Base-by-base conservation (phyloP, 2,113 vertebrate genomes). In the Columba janthina region DNA sequence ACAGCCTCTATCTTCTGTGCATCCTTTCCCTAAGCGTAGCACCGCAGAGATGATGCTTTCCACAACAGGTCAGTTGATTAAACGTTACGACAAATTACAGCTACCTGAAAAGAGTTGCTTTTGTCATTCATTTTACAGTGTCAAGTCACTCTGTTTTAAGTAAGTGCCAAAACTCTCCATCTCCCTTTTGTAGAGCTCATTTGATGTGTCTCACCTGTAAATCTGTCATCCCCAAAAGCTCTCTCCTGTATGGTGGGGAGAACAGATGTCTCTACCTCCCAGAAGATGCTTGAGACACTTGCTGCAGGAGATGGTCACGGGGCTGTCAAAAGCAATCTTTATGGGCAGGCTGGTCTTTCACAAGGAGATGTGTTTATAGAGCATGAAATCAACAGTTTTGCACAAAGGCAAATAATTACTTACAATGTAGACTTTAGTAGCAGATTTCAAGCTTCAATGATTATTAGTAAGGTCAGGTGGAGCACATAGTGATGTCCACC, bases 321-420 rank as follows among this genome's bases (percentile, higher is more conserved):
- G 95, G 89, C 93, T 96, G 89, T 97, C 96, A 92, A 87, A 96
- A 95, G 74, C 75, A 94, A 74, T 95, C 97, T 97, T 97, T 96
- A 95, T 94, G 94, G 96, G 87, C 74, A 96, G 83, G 73, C 89
- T 95, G 89, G 88, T 96, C 94, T 97, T 97, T 97, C 94, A 93
- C 92, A 96, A 96, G 97, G 95, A 97, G 95, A 96, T 97, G 97
- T 97, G 97, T 97, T 98, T 98, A 98, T 97, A 96, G 96, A 97
- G 97, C 98, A 98, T 98, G 98, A 98, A 98, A 98, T 98, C 96
- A 98, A 97, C 95, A 76, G 97, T 98, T 98, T 97, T 98, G 94
- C 93, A 98, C 88, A 96, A 96, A 97, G 85, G 94, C 95, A 94
- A 97, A 95, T 97, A 97, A 97, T 97, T 98, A 97, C 97, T 94